Conservation (phyloP, 2,113 vertebrate genomes). For the Paradisaea rubra region DNA sequence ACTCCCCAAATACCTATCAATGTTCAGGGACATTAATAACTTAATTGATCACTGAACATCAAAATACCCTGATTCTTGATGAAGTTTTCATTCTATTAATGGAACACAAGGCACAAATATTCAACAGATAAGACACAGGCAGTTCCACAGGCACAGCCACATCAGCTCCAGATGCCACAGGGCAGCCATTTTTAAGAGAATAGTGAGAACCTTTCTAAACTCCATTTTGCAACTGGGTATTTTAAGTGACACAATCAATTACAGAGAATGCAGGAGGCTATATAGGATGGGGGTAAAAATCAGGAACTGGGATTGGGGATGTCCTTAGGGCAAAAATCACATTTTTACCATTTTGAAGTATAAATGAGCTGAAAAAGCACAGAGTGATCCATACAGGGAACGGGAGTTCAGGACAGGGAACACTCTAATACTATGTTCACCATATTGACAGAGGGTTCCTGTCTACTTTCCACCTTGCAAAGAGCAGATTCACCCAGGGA, state of each 20-base stretch:
- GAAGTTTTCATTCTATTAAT: not conserved
- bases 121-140: not conserved
- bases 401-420: not conserved
- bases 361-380: not conserved
- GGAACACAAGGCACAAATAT: not conserved
- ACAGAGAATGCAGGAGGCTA: not conserved
- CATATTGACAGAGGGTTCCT: not conserved
- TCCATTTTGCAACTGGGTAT: not conserved
- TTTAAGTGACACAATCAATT: not conserved
- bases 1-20: not conserved
- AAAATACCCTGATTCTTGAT: not conserved
- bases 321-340: not conserved
- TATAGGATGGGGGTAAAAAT: not conserved
- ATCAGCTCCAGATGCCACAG: not conserved
- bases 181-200: not conserved
- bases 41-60: not conserved
- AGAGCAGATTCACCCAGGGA: not conserved
- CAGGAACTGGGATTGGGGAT: not conserved
- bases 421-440: not conserved
- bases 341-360: not conserved
- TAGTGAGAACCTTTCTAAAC: not conserved
- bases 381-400: not conserved
- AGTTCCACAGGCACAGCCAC: not conserved
- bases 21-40: not conserved
- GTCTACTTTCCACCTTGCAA: not conserved